A percentile compares a stretch with the other conserved stretches of the same genome.
phyloP scores from a whole-genome alignment of 2,888 invertebrate genomes.

The Dolichopus griseipennis region DNA sequence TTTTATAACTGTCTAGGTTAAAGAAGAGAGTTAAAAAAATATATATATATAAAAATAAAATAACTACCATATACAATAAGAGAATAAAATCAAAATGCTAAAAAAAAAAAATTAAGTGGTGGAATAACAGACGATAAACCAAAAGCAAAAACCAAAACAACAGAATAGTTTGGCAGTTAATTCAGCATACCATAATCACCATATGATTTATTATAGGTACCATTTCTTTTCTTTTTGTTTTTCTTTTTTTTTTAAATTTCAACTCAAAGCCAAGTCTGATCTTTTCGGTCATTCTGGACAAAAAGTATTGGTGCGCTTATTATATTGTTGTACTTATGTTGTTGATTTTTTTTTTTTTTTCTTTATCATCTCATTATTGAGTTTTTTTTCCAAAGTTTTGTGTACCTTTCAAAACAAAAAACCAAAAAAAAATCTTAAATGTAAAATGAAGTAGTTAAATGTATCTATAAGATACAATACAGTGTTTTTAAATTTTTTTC shows the following conservation, averaged over 20 bases:
- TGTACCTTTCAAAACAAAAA: no score
- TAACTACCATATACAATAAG: no score
- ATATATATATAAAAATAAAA: no score
- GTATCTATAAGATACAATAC: no score
- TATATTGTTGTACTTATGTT: no score
- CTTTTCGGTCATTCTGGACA: background rate
- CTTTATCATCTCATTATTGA: background rate
- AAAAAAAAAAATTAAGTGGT: background rate
- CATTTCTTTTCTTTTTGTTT: background rate
- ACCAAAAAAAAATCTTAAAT: no score
- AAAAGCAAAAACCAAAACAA: background rate
- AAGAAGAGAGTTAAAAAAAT: no score
- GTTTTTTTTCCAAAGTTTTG: no score
- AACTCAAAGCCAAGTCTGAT: background rate
- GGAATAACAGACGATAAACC: no score
- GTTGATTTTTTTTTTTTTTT: background rate
- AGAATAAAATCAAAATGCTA: background rate
- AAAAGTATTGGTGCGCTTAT: background rate
- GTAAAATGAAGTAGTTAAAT: no score
- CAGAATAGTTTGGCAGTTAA: background rate
- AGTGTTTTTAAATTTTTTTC: no score
- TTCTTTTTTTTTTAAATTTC: background rate
- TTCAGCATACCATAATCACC: background rate
- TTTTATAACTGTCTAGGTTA: no score
- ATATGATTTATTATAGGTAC: background rate